Conservation (phyloP, 2,888 invertebrate genomes). For the Sminthurinus aureus region DNA sequence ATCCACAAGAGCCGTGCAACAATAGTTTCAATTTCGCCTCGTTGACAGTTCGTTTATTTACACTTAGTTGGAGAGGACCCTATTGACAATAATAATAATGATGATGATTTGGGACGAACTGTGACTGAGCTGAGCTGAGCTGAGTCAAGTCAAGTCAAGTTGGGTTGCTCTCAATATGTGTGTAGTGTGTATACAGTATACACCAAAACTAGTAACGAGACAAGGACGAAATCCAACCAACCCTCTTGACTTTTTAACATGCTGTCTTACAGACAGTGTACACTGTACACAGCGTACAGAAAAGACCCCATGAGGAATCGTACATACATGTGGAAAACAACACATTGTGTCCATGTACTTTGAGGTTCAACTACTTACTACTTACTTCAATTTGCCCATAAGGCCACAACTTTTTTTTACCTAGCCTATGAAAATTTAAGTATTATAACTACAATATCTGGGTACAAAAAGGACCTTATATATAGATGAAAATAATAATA, state of each 20-base stretch:
- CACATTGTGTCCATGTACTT: background rate
- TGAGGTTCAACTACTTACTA: background rate
- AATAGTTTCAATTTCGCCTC: slow-evolving; percentile 34
- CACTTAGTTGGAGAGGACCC: slow-evolving; percentile 26
- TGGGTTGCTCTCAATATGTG: background rate
- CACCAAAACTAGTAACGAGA: background rate
- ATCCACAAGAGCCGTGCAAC: background rate
- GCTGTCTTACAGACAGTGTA: slow-evolving; percentile 6
- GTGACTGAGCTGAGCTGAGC: background rate
- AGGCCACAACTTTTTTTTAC: background rate
- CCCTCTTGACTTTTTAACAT: slow-evolving; percentile 36
- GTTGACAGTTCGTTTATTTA: slow-evolving; percentile 27
- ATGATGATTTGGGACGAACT: background rate
- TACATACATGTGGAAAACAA: slow-evolving; percentile 7
- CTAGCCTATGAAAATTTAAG: background rate
- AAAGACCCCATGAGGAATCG: slow-evolving; percentile 11
- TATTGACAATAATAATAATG: background rate
- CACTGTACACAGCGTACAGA: background rate
- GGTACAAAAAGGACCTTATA: background rate
- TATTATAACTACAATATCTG: background rate
- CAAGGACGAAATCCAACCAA: slow-evolving; percentile 8
- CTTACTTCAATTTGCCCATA: background rate
- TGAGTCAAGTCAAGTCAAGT: background rate
- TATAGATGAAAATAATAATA: background rate
- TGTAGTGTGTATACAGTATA: background rate